Conservation (phyloP, 2,797 vertebrate genomes). For the Alauda arvensis region DNA sequence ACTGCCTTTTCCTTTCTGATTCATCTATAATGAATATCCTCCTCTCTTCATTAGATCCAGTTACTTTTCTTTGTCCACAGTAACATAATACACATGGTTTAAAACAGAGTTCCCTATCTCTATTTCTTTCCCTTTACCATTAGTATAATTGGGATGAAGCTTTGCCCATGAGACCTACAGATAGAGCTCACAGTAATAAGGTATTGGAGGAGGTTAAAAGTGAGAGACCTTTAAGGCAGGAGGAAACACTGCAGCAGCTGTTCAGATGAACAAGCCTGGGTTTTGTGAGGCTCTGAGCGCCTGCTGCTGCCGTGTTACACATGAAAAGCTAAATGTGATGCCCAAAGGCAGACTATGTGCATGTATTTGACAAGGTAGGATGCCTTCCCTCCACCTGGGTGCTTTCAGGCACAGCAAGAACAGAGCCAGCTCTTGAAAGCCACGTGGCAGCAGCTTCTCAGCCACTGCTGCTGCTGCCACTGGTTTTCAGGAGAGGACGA, state of each 20-base stretch:
- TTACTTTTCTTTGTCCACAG: constrained; percentile 12
- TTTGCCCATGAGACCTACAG: neutral
- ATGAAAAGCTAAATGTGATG: neutral
- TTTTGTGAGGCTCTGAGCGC: neutral
- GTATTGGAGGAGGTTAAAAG: neutral
- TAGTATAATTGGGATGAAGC: constrained; percentile 13
- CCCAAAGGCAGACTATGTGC: neutral
- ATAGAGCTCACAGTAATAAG: neutral
- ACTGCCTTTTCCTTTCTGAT: constrained; percentile 9
- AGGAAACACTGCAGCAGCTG: neutral
- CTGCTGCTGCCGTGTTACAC: neutral
- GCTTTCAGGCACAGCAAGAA: neutral
- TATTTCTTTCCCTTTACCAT: neutral
- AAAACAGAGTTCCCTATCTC: neutral
- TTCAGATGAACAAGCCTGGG: neutral
- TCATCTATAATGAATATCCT: constrained; percentile 33
- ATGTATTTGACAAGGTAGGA: neutral
- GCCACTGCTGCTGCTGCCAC: neutral
- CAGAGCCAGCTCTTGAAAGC: neutral
- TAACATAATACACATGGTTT: neutral
- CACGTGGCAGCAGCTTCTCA: neutral
- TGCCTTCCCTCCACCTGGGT: neutral
- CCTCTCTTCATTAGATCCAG: constrained; percentile 7
- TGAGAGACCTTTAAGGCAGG: neutral
- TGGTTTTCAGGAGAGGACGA: fast-evolving